Conservation (phyloP, 2,113 vertebrate species). For the Osmerus eperlanus region DNA sequence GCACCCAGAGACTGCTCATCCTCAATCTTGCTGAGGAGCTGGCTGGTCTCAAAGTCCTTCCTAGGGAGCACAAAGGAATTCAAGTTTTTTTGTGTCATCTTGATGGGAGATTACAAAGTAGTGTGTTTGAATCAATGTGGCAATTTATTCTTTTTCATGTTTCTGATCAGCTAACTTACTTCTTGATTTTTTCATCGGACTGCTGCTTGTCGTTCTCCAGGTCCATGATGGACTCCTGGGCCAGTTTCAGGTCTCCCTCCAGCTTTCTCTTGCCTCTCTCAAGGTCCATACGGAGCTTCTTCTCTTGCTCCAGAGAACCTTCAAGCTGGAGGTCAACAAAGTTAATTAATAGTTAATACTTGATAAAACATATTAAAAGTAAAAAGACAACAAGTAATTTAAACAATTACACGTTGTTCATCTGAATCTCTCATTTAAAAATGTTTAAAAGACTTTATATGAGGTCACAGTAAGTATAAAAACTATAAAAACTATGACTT, state of each 20-base stretch:
- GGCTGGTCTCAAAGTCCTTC: constrained; percentile 49
- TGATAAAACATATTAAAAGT: too few relatives aligned
- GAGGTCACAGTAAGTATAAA: too few relatives aligned
- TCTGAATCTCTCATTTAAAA: too few relatives aligned
- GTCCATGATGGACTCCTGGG: constrained; percentile 62
- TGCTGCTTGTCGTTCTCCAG: constrained; percentile 59
- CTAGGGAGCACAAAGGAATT: constrained; percentile 7
- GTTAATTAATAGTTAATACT: background rate
- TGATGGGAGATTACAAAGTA: background rate
- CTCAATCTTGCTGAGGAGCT: constrained; percentile 46
- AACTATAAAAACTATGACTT: too few relatives aligned
- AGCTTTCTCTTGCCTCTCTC: constrained; percentile 65
- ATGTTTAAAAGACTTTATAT: too few relatives aligned
- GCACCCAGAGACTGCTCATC: constrained; percentile 45
- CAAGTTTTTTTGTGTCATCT: background rate
- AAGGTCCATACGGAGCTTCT: constrained; percentile 57
- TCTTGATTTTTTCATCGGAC: constrained; percentile 56
- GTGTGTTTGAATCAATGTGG: too few relatives aligned
- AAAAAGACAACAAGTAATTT: too few relatives aligned
- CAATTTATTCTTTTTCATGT: background rate
- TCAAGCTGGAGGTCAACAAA: background rate
- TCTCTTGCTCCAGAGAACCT: constrained; percentile 13
- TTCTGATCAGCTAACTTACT: constrained; percentile 24
- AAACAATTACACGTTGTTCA: too few relatives aligned
- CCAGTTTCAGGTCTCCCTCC: constrained; percentile 66